phyloP scores from a whole-genome alignment of 2,888 invertebrate genomes.

The Drosophila yooni region DNA sequence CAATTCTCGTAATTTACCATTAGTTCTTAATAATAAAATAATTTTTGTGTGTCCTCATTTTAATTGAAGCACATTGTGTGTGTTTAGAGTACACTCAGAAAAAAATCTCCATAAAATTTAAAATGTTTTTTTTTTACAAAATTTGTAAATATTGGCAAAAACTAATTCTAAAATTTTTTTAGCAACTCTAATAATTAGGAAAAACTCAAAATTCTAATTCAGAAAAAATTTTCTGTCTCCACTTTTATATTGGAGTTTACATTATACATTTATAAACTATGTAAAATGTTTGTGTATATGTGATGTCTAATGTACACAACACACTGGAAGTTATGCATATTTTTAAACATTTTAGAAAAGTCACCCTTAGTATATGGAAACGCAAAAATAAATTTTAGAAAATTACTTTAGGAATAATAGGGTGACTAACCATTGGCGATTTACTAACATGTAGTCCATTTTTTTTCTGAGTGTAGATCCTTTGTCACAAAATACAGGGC shows the following conservation, averaged over 20 bases:
- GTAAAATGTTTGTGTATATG: no score
- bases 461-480: conserved; percentile 9
- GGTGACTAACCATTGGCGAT: neutral
- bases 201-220: no score
- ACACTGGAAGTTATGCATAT: no score
- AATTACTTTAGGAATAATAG: neutral
- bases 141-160: no score
- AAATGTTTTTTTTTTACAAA: neutral
- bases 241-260: neutral
- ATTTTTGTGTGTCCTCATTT: conserved; percentile 52
- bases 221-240: no score
- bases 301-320: no score
- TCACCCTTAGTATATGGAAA: no score
- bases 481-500: conserved; percentile 25
- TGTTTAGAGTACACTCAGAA: neutral
- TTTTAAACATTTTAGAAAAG: no score
- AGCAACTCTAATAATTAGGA: no score
- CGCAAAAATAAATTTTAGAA: neutral
- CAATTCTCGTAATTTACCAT: conserved; percentile 61
- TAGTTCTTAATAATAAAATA: conserved; percentile 66
- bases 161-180: no score
- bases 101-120: neutral
- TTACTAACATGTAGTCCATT: neutral
- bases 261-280: no score
- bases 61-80: conserved; percentile 51